Evolutionary conservation across 2,113 vertebrate genomes (phyloP).

Genomic region (Tyto alba): DNA sequence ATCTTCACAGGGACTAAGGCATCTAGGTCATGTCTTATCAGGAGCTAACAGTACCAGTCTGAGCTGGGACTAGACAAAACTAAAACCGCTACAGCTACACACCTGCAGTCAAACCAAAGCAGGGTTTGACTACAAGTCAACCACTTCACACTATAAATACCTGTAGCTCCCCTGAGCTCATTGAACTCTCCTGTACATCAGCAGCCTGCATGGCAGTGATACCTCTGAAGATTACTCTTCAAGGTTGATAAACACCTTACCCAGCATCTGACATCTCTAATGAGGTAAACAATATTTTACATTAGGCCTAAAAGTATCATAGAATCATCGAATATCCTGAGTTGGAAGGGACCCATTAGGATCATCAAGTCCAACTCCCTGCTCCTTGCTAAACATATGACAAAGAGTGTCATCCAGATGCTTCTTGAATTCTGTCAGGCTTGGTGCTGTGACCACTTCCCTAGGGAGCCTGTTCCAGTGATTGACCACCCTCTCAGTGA

Average conservation of each 20-base stretch:
- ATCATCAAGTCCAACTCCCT: not conserved
- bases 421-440: not conserved
- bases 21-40: not conserved
- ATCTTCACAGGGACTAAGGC: not conserved
- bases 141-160: fast-evolving
- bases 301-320: not conserved
- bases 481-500: not conserved
- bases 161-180: not conserved
- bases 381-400: not conserved
- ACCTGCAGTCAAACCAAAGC: not conserved
- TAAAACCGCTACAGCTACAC: not conserved
- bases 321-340: not conserved
- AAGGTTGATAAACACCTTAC: not conserved
- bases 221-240: not conserved
- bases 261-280: not conserved
- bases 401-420: not conserved
- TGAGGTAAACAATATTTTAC: fast-evolving
- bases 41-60: not conserved
- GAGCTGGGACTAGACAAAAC: not conserved
- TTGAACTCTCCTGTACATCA: not conserved
- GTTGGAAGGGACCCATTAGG: not conserved
- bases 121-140: not conserved
- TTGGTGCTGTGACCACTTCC: not conserved
- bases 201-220: not conserved
- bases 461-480: not conserved